A percentile compares a stretch with the other conserved stretches of the same genome.
These are phyloP conservation scores for Datnioides undecimradiatus DNA, from an alignment of 2,113 vertebrate species.

Conservation along the genomic window DNA sequence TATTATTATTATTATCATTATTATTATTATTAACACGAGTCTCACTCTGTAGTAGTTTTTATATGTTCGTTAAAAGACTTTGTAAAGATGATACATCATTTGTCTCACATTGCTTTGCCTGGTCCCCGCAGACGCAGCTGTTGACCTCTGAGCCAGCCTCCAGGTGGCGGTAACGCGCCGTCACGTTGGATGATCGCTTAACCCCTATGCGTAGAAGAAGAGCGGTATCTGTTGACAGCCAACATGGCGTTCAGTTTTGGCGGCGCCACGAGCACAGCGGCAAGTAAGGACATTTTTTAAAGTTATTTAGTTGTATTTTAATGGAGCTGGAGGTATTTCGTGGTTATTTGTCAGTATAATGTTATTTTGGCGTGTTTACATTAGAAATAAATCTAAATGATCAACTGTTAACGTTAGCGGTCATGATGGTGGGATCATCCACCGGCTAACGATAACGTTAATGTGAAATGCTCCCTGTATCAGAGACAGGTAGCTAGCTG, in stretches of 20 bases:
- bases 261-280: constrained; percentile 68
- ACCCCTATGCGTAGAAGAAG: not conserved
- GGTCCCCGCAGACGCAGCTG: not conserved
- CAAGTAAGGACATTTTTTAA: constrained; percentile 70
- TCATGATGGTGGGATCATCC: not conserved
- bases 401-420: not conserved
- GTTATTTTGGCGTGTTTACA: too few species aligned
- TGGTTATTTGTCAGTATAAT: accelerated
- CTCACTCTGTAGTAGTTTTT: too few species aligned
- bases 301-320: not conserved
- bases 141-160: not conserved
- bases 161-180: constrained; percentile 17
- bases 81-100: too few species aligned
- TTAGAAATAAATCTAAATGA: not conserved
- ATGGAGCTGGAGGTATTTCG: accelerated
- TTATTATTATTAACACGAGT: too few species aligned
- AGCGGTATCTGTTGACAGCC: not conserved
- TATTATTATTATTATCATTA: too few species aligned
- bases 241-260: constrained; percentile 88
- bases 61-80: too few species aligned
- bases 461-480: not conserved
- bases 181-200: not conserved
- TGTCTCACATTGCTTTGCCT: not conserved
- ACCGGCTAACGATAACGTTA: not conserved
- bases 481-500: not conserved